phyloP scores from a whole-genome alignment of 1,140 invertebrate species.

The Drosophila nasuta region DNA sequence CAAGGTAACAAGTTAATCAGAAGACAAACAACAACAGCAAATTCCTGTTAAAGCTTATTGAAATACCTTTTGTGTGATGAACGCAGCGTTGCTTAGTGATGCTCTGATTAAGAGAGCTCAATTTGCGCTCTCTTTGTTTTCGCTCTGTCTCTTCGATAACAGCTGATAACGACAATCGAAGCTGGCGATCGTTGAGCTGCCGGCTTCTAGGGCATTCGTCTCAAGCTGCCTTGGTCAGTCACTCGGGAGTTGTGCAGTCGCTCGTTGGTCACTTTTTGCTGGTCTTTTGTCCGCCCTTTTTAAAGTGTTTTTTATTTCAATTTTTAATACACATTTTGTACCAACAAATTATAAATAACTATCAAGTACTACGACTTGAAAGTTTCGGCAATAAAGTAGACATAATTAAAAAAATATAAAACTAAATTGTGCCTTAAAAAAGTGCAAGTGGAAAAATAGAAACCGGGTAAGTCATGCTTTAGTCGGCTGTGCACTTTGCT shows the following conservation, averaged over 20 bases:
- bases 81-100: not conserved
- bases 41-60: conserved; percentile 3
- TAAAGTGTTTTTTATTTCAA: conserved; percentile 25
- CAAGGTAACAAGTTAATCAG: conserved; percentile 30
- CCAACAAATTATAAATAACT: not conserved
- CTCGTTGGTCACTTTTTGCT: conserved; percentile 28
- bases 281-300: conserved; percentile 8
- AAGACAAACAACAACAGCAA: conserved; percentile 1
- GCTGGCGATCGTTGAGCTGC: conserved; percentile 26
- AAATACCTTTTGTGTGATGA: not conserved
- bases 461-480: conserved; percentile 71
- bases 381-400: conserved; percentile 16
- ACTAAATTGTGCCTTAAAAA: not conserved
- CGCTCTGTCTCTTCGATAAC: conserved; percentile 28
- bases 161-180: conserved; percentile 41
- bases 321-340: not conserved
- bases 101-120: not conserved
- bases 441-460: conserved; percentile 27
- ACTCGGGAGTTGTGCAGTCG: conserved; percentile 68
- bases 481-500: conserved; percentile 49
- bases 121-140: not conserved
- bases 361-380: conserved; percentile 25
- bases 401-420: not conserved
- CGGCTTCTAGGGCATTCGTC: conserved; percentile 13
- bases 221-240: conserved; percentile 54